phyloP scores from a whole-genome alignment of 1,140 invertebrate genomes.

The Mesaphorura yosii region DNA sequence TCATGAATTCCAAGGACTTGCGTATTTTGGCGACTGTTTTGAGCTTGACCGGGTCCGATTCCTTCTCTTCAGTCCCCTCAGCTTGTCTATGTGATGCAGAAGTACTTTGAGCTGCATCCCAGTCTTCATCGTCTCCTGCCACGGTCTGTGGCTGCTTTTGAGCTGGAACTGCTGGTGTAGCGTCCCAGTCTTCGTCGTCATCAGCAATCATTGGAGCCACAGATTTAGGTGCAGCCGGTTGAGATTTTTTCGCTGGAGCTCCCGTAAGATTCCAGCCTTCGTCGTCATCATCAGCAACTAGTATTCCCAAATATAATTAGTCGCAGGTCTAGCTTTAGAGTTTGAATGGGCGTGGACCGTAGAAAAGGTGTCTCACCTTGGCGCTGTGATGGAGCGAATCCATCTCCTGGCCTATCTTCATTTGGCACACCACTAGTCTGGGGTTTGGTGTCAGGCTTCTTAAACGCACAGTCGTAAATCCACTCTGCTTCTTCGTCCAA shows the following conservation, averaged over 20 bases:
- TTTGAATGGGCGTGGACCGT: too few species aligned
- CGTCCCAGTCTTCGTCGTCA: constrained; percentile 17
- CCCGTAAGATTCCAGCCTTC: constrained; percentile 12
- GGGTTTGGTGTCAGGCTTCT: constrained; percentile 29
- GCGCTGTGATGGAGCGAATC: too few species aligned
- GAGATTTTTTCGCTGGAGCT: neutral
- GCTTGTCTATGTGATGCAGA: neutral
- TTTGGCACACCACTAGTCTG: neutral
- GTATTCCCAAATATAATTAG: too few species aligned
- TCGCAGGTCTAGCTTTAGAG: too few species aligned
- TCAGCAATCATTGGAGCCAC: neutral
- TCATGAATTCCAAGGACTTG: constrained; percentile 88
- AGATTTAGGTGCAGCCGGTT: neutral
- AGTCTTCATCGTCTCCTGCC: constrained; percentile 11
- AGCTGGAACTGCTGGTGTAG: neutral
- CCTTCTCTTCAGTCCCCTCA: neutral
- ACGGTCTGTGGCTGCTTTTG: neutral
- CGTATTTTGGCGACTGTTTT: constrained; percentile 75
- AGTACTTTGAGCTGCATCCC: neutral
- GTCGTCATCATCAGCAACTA: constrained; percentile 4
- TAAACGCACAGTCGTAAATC: constrained; percentile 93
- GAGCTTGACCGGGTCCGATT: constrained; percentile 33
- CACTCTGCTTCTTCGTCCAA: constrained; percentile 90
- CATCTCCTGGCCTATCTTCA: neutral
- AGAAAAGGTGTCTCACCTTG: too few species aligned